Conservation (phyloP, 92 coral and sea anemone species). For the Phenganax stokvisi region DNA sequence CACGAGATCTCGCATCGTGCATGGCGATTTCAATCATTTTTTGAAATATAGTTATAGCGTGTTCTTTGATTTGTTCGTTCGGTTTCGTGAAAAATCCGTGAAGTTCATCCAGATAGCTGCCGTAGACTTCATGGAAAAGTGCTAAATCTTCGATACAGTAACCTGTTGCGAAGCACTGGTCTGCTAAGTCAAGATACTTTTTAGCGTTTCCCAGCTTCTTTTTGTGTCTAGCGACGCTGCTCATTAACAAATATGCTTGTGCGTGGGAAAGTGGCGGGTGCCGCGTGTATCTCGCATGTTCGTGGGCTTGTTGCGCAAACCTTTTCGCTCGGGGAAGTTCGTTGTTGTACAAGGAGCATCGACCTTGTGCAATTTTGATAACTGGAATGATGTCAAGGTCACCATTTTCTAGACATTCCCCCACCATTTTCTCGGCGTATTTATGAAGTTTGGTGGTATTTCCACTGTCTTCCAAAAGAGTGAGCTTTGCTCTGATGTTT, state of each 20-base stretch:
- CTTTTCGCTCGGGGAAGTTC: neutral
- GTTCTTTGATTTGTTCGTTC: conserved; percentile 11
- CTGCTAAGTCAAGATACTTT: conserved; percentile 7
- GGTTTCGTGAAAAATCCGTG: neutral
- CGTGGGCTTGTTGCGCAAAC: neutral
- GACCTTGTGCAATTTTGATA: neutral
- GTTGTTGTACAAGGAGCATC: neutral
- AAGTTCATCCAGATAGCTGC: conserved; percentile 17
- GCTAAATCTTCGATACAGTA: neutral
- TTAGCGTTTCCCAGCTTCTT: neutral
- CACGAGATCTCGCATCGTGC: neutral
- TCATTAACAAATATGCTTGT: neutral
- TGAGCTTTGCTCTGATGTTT: neutral
- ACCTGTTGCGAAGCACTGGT: neutral
- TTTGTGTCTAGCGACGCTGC: neutral
- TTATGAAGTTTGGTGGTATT: neutral
- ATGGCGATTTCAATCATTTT: conserved; percentile 12
- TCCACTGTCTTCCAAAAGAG: conserved; percentile 1
- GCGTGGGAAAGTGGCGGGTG: conserved; percentile 21
- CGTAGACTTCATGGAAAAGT: conserved; percentile 7
- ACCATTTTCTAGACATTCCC: neutral
- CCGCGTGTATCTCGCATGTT: conserved; percentile 3
- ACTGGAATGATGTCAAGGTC: conserved; percentile 3
- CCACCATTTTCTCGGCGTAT: neutral
- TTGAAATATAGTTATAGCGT: neutral